Base-by-base conservation (phyloP, 2,113 vertebrate species). In the Pangasianodon hypophthalmus region DNA sequence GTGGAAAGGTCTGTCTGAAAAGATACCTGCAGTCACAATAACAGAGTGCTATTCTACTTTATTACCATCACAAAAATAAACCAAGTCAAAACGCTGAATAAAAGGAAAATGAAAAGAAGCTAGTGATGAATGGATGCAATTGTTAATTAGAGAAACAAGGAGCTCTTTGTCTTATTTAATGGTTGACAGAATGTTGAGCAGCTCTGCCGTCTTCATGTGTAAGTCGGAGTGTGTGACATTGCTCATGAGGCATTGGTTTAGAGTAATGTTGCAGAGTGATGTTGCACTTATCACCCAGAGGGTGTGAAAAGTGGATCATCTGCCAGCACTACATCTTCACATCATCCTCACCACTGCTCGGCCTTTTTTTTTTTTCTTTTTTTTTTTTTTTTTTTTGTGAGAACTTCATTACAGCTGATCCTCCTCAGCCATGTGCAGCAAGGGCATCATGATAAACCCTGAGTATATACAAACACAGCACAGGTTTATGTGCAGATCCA, bases 261-360 rank as follows among this genome's bases (percentile, higher is more conserved):
- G 84, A 52, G 84, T 50, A 11, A 85, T 69, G 84, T 3, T 52
- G 62, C 86, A 73, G 71, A 48, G 41, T 79, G 41, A 60, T 87
- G 64, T 54, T 69, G 46, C 48, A 88, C 46, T 73, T 71, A 50
- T 44, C 81, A 85, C 69, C 86, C 56, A 29, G 41, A 64, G 89
- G 86, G 58, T 41, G 86, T 85, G 89, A 83, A 85, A 71, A 85
- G 67, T 46, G 81, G 86, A 84, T 90, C 85, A 90, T 85, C 89
- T 81, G 84, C 32, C 60, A 81, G 48, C 4, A 9, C 26, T 86
- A 54, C 58, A 69, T 69, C 89, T 81, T 73, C 67, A 83, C 73
- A 71, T 60, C 80, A 64, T 88, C 81, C 32, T 77, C 89, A 50
- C 32, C 44, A 50, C 79, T 84, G 89, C 62, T 87, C n/a, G 3